Evolutionary conservation across 2,797 vertebrate genomes (phyloP).

Genomic region (Clamator glandarius): DNA sequence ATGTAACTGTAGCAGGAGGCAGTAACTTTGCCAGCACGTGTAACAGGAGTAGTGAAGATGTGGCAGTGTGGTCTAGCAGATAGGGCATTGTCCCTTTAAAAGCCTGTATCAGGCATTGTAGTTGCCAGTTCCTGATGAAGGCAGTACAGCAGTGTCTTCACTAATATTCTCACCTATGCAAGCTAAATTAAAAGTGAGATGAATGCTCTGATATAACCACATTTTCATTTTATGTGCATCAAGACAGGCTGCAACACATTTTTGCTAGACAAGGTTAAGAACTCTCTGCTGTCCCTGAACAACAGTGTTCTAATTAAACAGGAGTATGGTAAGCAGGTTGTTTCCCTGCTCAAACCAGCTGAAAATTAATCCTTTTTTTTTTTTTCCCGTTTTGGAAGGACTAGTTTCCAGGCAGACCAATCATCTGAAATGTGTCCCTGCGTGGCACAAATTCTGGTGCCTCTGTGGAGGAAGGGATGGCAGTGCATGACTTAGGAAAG

Average conservation of each 20-base stretch:
- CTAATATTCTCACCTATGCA: slow-evolving; percentile 62
- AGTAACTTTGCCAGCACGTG: not conserved
- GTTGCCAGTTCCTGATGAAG: slow-evolving; percentile 59
- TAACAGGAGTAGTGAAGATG: not conserved
- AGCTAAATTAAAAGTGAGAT: slow-evolving; percentile 72
- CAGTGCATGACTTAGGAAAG: not conserved
- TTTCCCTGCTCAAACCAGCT: slow-evolving; percentile 45
- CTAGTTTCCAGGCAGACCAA: not conserved
- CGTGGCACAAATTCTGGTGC: not conserved
- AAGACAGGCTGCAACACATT: slow-evolving; percentile 69
- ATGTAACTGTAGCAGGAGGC: not conserved
- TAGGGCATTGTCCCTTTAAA: slow-evolving; percentile 46
- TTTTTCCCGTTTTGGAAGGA: not conserved
- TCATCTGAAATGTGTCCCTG: not conserved
- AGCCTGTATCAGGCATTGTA: slow-evolving; percentile 2
- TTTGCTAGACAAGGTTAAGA: slow-evolving; percentile 71
- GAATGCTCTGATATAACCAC: slow-evolving; percentile 69
- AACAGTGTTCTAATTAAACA: slow-evolving; percentile 69
- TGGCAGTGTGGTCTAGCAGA: slow-evolving; percentile 18
- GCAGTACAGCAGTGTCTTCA: slow-evolving; percentile 61
- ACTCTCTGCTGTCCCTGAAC: slow-evolving; percentile 62
- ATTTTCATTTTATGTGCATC: slow-evolving; percentile 72
- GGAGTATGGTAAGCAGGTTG: slow-evolving; percentile 63
- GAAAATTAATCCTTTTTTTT: slow-evolving; percentile 9
- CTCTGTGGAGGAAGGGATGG: not conserved